Evolutionary conservation across 1,140 invertebrate species (phyloP), one percentile per base, ranked within the genome.

Genomic region (Bombus waltoni): DNA sequence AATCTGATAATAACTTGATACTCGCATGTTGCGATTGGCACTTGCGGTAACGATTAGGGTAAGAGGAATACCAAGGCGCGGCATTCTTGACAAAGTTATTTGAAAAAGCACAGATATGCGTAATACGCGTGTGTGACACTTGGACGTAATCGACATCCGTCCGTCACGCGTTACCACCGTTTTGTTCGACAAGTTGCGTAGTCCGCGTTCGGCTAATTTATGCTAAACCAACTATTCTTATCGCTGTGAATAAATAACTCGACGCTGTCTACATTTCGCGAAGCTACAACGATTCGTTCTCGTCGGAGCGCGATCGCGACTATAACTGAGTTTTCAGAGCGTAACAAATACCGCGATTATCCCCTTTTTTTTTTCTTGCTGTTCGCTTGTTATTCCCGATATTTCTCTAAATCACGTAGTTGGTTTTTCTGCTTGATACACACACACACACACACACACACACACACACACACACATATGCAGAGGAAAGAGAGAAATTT

Each of bases 221-320:
- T 71, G 76, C 47, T 53, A 40, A 71, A 71, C 44, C 38, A 72
- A 62, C 53, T 79, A 13, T 47, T 53, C 40, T 72, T 72, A 72
- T 84, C 83, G 66, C 35, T 18, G 5, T n/a, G 25, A 22, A 35
- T 70, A 79, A 84, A 79, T 79, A 79, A 62, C 22, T 47, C 53
- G 47, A 79, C 73, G 13, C 47, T 13, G 42, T 13, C 28, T 77
- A 22, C 47, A 68, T 68, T 68, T 76, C 47, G 22, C n/a, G 22
- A 22, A 83, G 77, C 62, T 22, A 28, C 66, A 68, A 70, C 71
- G 9, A 75, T 65, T 65, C 38, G 44, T 32, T 83, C 47, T 40
- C 44, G 25, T 53, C 25, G 32, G 18, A 35, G 38, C 44, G 57
- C 22, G 32, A 40, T 13, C 32, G 11, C 25, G 47, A 62, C 40